Conservation (phyloP, 2,888 invertebrate species). For the Anodontia alba region DNA sequence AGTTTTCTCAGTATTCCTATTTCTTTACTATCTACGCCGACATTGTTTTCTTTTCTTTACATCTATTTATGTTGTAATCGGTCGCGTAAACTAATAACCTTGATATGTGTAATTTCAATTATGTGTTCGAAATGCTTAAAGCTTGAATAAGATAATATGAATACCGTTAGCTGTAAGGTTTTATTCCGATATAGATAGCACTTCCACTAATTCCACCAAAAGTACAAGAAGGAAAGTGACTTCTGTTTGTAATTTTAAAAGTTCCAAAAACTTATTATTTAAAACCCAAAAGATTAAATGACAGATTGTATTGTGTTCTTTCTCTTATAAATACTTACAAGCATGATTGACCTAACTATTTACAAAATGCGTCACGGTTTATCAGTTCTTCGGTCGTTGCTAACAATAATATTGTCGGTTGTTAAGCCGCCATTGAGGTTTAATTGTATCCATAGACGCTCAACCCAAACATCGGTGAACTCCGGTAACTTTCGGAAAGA, state of each 20-base stretch:
- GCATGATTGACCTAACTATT: slow-evolving; percentile 7
- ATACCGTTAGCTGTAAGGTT: too few relatives aligned
- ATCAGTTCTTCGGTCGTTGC: slow-evolving; percentile 23
- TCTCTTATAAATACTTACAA: slow-evolving; percentile 2
- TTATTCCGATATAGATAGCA: too few relatives aligned
- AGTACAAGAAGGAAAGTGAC: too few relatives aligned
- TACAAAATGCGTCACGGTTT: background rate
- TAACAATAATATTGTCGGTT: slow-evolving; percentile 53
- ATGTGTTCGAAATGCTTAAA: too few relatives aligned
- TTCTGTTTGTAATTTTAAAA: too few relatives aligned
- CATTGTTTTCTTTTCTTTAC: too few relatives aligned
- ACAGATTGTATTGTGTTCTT: background rate
- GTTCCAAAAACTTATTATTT: background rate
- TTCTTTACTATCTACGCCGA: too few relatives aligned
- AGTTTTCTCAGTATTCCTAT: background rate
- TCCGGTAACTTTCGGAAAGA: slow-evolving; percentile 37
- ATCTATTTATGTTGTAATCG: too few relatives aligned
- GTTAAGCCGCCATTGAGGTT: slow-evolving; percentile 52
- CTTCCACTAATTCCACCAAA: too few relatives aligned
- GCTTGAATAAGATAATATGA: too few relatives aligned
- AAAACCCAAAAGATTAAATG: slow-evolving; percentile 16
- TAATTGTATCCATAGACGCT: slow-evolving; percentile 63
- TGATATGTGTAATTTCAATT: too few relatives aligned
- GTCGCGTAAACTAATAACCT: too few relatives aligned
- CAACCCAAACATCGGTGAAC: slow-evolving; percentile 47